Evolutionary conservation across 1,140 invertebrate genomes (phyloP).

Genomic region (Drosophila kohkoa): DNA sequence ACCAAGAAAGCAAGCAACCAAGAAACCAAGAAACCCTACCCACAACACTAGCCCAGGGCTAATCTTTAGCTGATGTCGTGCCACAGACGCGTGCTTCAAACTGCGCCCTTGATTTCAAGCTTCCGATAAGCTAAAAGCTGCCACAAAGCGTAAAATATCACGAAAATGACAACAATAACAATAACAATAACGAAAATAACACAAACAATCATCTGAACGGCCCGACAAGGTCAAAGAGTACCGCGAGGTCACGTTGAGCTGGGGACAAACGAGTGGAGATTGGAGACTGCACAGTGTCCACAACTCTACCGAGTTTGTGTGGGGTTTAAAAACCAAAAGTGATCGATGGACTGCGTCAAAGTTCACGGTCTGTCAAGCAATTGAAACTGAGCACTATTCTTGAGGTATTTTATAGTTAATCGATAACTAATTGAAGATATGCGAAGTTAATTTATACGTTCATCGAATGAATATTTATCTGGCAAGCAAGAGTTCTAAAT

Average conservation of each 20-base stretch:
- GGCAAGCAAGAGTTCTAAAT: neutral
- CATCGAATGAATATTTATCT: neutral
- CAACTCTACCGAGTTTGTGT: constrained; percentile 4
- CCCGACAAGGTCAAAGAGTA: constrained; percentile 40
- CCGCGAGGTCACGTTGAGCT: constrained; percentile 39
- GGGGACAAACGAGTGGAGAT: constrained; percentile 7
- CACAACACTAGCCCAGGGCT: constrained; percentile 3
- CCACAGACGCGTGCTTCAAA: constrained; percentile 36
- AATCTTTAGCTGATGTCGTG: neutral
- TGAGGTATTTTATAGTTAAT: neutral
- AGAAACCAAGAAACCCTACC: neutral
- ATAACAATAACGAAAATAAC: constrained; percentile 9
- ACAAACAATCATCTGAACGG: constrained; percentile 13
- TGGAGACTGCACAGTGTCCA: neutral
- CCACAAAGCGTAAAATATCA: constrained; percentile 54
- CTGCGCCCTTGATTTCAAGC: constrained; percentile 64
- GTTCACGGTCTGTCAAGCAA: neutral
- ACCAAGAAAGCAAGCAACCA: too few species aligned
- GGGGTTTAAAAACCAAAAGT: neutral
- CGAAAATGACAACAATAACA: constrained; percentile 45
- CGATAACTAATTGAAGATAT: neutral
- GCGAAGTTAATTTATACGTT: too few species aligned
- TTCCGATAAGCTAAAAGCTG: constrained; percentile 71
- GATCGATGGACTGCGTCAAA: constrained; percentile 11
- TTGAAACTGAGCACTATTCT: neutral